Evolutionary conservation across 2,113 vertebrate species (phyloP), one percentile per base, ranked within the genome.

Genomic region (Poeciliopsis turrubarensis): DNA sequence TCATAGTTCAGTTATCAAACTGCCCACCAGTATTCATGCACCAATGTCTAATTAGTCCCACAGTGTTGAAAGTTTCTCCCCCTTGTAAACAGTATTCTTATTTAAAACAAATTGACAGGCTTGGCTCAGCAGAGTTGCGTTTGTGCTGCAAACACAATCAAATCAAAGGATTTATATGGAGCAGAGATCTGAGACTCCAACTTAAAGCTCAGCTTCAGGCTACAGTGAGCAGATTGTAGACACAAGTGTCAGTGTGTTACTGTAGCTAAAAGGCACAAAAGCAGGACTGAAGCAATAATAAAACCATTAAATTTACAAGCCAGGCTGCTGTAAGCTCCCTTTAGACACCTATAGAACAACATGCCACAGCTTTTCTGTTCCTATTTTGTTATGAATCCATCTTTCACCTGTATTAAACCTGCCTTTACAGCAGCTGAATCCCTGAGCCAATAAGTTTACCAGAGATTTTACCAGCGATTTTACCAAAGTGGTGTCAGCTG

Each of bases 31-130:
- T 11, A 10, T 8, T 7, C 66, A 51, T 11, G 72, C 17, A 57
- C 67, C 66, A 60, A 77, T 27, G 65, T 69, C 47, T 65, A 78
- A 78, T 85, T 81, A 81, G 69, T 66, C 69, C 30, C 5, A 10
- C 54, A 60, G 39, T 26, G 69, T 0, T 8, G 22, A 14, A 31
- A 74, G 65, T 76, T 44, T 73, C 66, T 69, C 65, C 61, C 15
- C 4, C 34, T 72, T 6, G 57, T 70, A 25, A 87, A 82, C 72
- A 37, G n/a, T 29, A 27, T 74, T 65, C 34, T 32, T 30, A 41
- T 62, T 79, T 68, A 31, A 77, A 60, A 41, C 0, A 39, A 66
- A 70, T 68, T 14, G 68, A 54, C 68, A 62, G 67, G 25, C 39
- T 70, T 73, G 57, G 75, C 75, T 63, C 32, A 72, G 72, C 65